Percentiles rank a stretch among this genome's conserved stretches.
These are phyloP conservation scores for Aphodius granarius DNA, from an alignment of 2,888 invertebrate species.

Conservation along the genomic window DNA sequence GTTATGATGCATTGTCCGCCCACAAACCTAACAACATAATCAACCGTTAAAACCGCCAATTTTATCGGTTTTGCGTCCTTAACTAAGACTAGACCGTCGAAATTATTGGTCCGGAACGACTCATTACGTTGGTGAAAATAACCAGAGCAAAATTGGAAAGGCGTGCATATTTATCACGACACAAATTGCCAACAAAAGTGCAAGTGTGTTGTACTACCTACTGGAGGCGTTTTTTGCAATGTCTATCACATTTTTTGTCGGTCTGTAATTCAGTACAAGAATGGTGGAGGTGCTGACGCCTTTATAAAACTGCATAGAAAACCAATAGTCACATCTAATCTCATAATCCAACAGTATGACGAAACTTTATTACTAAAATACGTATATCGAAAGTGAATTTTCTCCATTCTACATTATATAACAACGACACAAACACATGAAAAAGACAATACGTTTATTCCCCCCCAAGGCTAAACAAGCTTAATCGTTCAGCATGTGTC, in stretches of 20 bases:
- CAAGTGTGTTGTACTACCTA: background rate
- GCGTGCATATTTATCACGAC: background rate
- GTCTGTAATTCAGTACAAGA: background rate
- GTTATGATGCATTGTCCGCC: too few relatives aligned
- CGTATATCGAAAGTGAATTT: background rate
- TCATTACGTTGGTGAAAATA: background rate
- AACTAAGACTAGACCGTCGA: background rate
- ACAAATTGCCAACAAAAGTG: background rate
- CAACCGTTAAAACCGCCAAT: background rate
- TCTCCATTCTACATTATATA: background rate
- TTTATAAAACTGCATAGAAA: too few relatives aligned
- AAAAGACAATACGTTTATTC: background rate
- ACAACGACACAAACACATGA: background rate
- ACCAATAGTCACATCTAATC: too few relatives aligned
- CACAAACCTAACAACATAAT: background rate
- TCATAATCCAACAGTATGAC: too few relatives aligned
- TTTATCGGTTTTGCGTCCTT: background rate
- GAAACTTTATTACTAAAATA: background rate
- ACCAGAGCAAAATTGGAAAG: background rate
- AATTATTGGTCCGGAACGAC: background rate
- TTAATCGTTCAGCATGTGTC: background rate
- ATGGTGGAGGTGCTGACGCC: too few relatives aligned
- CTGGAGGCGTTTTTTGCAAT: background rate
- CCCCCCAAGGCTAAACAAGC: background rate
- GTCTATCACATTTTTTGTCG: background rate